Evolutionary conservation across 2,888 invertebrate genomes (phyloP).

Genomic region (Allophyes oxyacanthae): DNA sequence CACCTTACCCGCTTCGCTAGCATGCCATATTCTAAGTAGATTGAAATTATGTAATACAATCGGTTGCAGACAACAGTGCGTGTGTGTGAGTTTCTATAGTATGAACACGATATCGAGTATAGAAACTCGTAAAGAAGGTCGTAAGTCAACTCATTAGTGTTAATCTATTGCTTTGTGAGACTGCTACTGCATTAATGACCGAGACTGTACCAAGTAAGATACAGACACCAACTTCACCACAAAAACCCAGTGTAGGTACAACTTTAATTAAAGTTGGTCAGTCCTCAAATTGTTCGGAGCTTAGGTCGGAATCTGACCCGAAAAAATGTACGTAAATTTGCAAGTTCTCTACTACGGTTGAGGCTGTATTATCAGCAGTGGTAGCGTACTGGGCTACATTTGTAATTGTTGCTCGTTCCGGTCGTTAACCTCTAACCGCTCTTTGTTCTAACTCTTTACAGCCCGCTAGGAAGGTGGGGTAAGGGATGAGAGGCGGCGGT

Average conservation of each 20-base stretch:
- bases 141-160: too few species aligned
- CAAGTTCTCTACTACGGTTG: constrained; percentile 21
- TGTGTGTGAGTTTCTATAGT: too few species aligned
- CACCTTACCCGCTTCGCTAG: too few species aligned
- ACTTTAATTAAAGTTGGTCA: constrained; percentile 39
- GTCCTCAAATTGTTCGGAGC: constrained; percentile 14
- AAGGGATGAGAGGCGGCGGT: constrained; percentile 25
- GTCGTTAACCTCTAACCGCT: constrained; percentile 41
- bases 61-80: too few species aligned
- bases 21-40: too few species aligned
- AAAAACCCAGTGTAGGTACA: constrained; percentile 7
- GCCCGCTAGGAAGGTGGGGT: constrained; percentile 14
- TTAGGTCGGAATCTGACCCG: constrained; percentile 13
- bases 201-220: too few species aligned
- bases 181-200: too few species aligned
- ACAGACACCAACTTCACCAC: constrained; percentile 2
- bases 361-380: constrained; percentile 41
- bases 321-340: constrained; percentile 33
- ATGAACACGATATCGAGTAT: too few species aligned
- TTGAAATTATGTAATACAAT: too few species aligned
- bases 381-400: constrained; percentile 45
- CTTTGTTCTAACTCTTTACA: constrained; percentile 57
- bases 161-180: too few species aligned
- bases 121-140: too few species aligned
- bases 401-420: constrained; percentile 58